Base-by-base conservation (phyloP, 2,888 invertebrate genomes). In the Dryobotodes eremita region DNA sequence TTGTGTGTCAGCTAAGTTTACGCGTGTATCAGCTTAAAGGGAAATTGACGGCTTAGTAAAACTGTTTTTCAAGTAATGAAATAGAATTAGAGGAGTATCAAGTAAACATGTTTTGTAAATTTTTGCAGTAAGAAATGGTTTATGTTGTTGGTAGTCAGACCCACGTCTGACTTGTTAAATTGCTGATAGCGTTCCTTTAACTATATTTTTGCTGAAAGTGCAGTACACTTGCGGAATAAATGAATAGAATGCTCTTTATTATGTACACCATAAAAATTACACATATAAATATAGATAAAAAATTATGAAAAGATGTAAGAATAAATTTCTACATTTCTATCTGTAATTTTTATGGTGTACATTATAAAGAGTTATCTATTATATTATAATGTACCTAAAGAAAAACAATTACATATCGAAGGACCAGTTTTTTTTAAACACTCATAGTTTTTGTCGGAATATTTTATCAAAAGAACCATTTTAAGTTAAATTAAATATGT, bases 21-120 rank as follows among this genome's bases (percentile, higher is more conserved):
- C 59, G 46, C 53, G 70, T 71, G 65, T 75, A 66, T 81, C 64
- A 57, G 59, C 69, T 80, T 65, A 50, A 53, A 59, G 31, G 42
- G 23, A 36, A n/a, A 64, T 74, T 57, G 80, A 62, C 23, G 53
- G 31, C 26, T 76, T 76, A 53, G 17, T 62, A 6, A 23, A 76
- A 62, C 46, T 76, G 42, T 42, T 36, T 20, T 50, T 11, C 31
- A 26, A 23, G 42, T 42, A 31, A 53, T 76, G 53, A 75, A 53
- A 42, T 23, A 61, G 17, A 26, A 13, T 75, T 23, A 13, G 13
- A 31, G 1, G 23, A 23, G 7, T 15, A 31, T 8, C 50, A 75
- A 17, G 75, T 53, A 46, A 62, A 61, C 42, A 61, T 20, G 48
- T 10, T 59, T 59, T 59, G 36, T 75, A 50, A 50, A 73, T 10